phyloP scores from a whole-genome alignment of 2,888 invertebrate species.

The Petrolisthes cinctipes region DNA sequence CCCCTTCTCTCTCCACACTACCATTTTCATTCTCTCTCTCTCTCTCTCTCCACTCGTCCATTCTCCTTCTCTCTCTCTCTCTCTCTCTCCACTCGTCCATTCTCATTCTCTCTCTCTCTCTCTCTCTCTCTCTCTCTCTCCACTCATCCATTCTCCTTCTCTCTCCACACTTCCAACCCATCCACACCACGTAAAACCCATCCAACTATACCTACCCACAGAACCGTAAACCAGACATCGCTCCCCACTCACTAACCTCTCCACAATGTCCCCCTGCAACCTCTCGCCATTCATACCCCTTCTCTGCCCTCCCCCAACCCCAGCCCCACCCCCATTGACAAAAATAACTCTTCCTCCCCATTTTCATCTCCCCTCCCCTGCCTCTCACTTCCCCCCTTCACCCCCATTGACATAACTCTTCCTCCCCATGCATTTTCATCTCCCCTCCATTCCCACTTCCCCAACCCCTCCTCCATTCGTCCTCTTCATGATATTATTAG shows the following conservation, averaged over 20 bases:
- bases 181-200: not conserved
- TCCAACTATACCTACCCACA: slow-evolving; percentile 1
- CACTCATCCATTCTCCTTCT: slow-evolving; percentile 7
- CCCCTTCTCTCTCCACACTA: not conserved
- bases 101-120: not conserved
- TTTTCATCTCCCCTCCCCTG: not conserved
- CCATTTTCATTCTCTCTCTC: not conserved
- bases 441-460: not conserved
- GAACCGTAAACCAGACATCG: not conserved
- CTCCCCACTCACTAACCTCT: not conserved
- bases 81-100: not conserved
- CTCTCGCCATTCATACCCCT: not conserved
- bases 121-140: slow-evolving; percentile 2
- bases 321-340: not conserved
- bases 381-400: not conserved
- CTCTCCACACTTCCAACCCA: not conserved
- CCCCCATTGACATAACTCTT: too few species aligned
- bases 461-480: not conserved
- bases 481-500: not conserved
- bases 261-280: not conserved
- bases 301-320: not conserved
- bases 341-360: not conserved
- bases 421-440: too few species aligned
- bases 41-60: not conserved
- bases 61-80: not conserved